Evolutionary conservation across 2,797 vertebrate genomes (phyloP), one percentile per base, ranked within the genome.

Genomic region (Aselliscus stoliczkanus): DNA sequence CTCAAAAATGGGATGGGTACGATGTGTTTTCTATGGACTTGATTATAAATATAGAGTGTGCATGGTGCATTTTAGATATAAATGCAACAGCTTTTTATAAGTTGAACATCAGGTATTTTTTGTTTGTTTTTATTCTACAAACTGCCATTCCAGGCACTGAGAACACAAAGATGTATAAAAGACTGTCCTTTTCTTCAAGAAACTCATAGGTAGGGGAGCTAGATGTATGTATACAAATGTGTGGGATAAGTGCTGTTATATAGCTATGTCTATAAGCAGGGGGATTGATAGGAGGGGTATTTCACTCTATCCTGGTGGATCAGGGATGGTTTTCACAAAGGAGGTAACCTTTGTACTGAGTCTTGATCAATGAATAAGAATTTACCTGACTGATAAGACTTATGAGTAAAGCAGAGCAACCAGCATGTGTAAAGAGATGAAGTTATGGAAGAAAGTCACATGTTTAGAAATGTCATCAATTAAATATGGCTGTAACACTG

Each of bases 1-100:
- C 98, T 99, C 52, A 99, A 99, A 98, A 99, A 99, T 92, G 99
- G 99, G 98, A 99, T 99, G 99, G 99, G 99, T 99, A 99, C 90
- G 99, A 97, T 94, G 84, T n/a, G 95, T 96, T 95, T 56, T 52
- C 69, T 11, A 2, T 81, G 50, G 58, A 62, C 91, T 84, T 82
- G 15, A 1, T 88, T 86, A 11, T 50, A 62, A 37, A 88, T 83
- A 64, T 34, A 77, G 7, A 73, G 39, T 77, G 8, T 34, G 6
- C 44, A 14, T n/a, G 56, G 12, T 75, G 0, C 7, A 62, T 82
- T 81, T 94, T 4, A 1, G 14, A 25, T 75, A 13, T 17, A 70
- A 67, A 93, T n/a, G 20, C 21, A 81, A 1, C 54, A 11, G 10
- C 25, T 82, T 89, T 44, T 69, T 89, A 1, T 17, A 83, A 88